Percentiles rank a stretch among this genome's conserved stretches.
Conservation (phyloP, 2,888 invertebrate genomes). For the Ypsolopha scabrella region DNA sequence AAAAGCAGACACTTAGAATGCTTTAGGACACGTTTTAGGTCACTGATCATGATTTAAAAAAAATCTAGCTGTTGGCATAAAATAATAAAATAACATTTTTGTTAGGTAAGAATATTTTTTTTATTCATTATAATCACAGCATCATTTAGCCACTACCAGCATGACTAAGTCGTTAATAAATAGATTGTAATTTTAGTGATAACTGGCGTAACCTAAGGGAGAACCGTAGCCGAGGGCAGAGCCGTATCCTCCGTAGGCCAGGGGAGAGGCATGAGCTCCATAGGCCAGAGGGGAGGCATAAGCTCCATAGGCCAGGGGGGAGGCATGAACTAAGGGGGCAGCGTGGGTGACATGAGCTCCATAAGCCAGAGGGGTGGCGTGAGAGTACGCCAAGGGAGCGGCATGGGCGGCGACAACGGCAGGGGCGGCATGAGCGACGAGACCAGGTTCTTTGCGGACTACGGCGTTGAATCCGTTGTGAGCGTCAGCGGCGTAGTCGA, state of each 20-base stretch:
- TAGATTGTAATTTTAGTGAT: background rate
- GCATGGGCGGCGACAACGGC: slow-evolving; percentile 18
- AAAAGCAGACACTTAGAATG: too few relatives aligned
- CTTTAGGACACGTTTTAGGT: too few relatives aligned
- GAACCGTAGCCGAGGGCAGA: background rate
- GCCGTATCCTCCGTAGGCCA: background rate
- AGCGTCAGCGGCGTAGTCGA: slow-evolving; percentile 62
- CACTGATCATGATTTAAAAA: too few relatives aligned
- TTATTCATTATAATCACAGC: too few relatives aligned
- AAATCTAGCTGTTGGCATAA: background rate
- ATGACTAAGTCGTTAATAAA: background rate
- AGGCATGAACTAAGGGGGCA: slow-evolving; percentile 14
- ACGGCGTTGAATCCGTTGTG: slow-evolving; percentile 42
- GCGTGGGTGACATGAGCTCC: slow-evolving; percentile 9
- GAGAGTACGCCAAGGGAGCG: too few relatives aligned
- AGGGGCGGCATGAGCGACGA: slow-evolving; percentile 38
- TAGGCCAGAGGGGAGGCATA: background rate
- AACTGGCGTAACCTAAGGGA: background rate
- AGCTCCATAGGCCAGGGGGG: slow-evolving; percentile 2
- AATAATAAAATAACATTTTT: background rate
- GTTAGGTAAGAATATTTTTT: background rate
- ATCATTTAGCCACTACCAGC: background rate
- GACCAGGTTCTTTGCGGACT: slow-evolving; percentile 31
- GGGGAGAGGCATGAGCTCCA: slow-evolving; percentile 9
- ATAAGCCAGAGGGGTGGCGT: too few relatives aligned